These are phyloP conservation scores for Cerceris ruficornis DNA, from an alignment of 2,888 invertebrate genomes.

Conservation along the genomic window DNA sequence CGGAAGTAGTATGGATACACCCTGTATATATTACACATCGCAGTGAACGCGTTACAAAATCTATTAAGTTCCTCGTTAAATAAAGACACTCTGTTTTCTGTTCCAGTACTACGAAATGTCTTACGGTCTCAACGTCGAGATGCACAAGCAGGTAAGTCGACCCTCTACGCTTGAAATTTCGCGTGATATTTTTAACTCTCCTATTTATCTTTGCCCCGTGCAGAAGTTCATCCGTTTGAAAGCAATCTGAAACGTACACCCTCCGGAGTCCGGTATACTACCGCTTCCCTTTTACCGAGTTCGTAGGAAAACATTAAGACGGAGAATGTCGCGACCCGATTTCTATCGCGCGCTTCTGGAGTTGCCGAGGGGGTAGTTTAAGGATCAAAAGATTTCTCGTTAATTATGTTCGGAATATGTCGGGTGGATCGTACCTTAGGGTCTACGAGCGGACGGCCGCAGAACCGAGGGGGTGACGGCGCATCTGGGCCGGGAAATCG, in stretches of 20 bases:
- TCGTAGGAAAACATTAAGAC: not conserved
- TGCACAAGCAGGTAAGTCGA: conserved; percentile 94
- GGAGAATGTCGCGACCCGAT: conserved; percentile 40
- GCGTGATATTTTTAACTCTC: not conserved
- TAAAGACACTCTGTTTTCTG: conserved; percentile 67
- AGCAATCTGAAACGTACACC: too few relatives aligned
- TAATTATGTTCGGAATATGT: conserved; percentile 57
- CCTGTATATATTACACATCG: too few relatives aligned
- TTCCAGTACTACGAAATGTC: conserved; percentile 98
- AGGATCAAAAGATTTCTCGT: conserved; percentile 54
- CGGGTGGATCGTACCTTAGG: conserved; percentile 21
- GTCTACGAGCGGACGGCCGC: conserved; percentile 14
- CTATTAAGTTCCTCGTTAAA: too few relatives aligned
- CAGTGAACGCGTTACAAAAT: too few relatives aligned
- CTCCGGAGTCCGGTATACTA: not conserved
- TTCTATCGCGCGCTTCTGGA: conserved; percentile 39
- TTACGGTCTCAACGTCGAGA: conserved; percentile 96
- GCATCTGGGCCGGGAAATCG: conserved; percentile 65
- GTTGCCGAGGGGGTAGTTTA: conserved; percentile 20
- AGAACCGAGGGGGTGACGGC: conserved; percentile 38
- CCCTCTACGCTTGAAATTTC: not conserved
- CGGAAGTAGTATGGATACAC: too few relatives aligned
- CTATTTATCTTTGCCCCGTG: too few relatives aligned
- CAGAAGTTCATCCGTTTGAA: too few relatives aligned
- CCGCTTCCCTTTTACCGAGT: not conserved